Evolutionary conservation across 1,140 invertebrate species (phyloP).

Genomic region (Drosophila obscura): DNA sequence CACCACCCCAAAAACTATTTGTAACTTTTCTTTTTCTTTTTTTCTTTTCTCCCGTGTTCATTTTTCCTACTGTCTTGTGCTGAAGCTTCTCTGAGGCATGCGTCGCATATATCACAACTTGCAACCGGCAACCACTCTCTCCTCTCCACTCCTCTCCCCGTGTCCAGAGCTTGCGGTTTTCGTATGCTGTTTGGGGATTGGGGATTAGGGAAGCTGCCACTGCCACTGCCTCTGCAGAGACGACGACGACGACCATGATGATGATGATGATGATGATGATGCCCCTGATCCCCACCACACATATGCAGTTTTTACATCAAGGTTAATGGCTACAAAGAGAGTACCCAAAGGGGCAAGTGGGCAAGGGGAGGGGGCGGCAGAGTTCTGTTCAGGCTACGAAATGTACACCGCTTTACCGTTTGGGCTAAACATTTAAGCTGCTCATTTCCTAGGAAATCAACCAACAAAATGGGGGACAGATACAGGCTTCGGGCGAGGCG

Average conservation of each 20-base stretch:
- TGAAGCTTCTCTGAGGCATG: constrained; percentile 51
- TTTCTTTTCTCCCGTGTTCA: constrained; percentile 12
- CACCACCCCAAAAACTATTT: constrained; percentile 49
- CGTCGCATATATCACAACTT: constrained; percentile 75
- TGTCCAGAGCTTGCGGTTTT: constrained; percentile 57
- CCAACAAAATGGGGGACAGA: constrained; percentile 63
- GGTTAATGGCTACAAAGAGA: constrained; percentile 74
- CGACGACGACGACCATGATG: too few relatives aligned
- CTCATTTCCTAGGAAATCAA: constrained; percentile 79
- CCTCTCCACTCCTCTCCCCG: background rate
- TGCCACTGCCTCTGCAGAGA: too few relatives aligned
- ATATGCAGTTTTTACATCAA: constrained; percentile 59
- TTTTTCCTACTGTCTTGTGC: constrained; percentile 26
- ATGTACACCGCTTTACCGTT: constrained; percentile 74
- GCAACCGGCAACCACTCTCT: constrained; percentile 24
- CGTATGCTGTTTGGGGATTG: constrained; percentile 62
- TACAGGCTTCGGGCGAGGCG: constrained; percentile 4
- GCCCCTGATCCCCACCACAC: constrained; percentile 24
- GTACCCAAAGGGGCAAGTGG: constrained; percentile 25
- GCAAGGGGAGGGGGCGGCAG: constrained; percentile 1
- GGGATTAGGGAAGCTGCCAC: constrained; percentile 13
- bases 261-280: constrained; percentile 16
- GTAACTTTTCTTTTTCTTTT: constrained; percentile 43
- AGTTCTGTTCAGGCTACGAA: constrained; percentile 44
- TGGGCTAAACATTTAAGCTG: constrained; percentile 77